Evolutionary conservation across 2,888 invertebrate species (phyloP).

Genomic region (Chorisops tibialis): DNA sequence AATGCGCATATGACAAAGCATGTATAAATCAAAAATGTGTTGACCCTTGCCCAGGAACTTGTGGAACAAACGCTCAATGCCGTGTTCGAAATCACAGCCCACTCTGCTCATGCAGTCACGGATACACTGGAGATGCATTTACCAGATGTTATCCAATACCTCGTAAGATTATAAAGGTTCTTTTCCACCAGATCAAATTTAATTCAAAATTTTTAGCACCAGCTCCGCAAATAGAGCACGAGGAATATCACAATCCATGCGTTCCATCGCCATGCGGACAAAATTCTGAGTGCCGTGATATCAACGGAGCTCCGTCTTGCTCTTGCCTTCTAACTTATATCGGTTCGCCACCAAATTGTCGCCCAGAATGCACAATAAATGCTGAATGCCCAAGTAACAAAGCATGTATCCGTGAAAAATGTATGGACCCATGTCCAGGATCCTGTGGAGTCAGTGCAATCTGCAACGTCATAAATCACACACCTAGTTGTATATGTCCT

Average conservation of each 20-base stretch:
- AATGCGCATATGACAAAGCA: slow-evolving; percentile 61
- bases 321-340: slow-evolving; percentile 63
- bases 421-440: slow-evolving; percentile 76
- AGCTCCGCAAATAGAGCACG: slow-evolving; percentile 38
- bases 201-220: slow-evolving; percentile 37
- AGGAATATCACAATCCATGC: slow-evolving; percentile 55
- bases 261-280: slow-evolving; percentile 66
- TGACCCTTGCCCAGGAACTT: slow-evolving; percentile 62
- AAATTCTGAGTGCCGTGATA: slow-evolving; percentile 63
- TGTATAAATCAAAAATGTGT: slow-evolving; percentile 65
- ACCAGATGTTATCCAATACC: slow-evolving; percentile 58
- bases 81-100: slow-evolving; percentile 75
- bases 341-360: slow-evolving; percentile 68
- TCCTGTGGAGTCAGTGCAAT: slow-evolving; percentile 67
- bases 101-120: slow-evolving; percentile 67
- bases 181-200: not conserved
- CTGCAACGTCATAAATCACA: slow-evolving; percentile 67
- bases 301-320: slow-evolving; percentile 62
- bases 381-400: slow-evolving; percentile 71
- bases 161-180: slow-evolving; percentile 43
- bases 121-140: slow-evolving; percentile 75
- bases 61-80: slow-evolving; percentile 66
- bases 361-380: slow-evolving; percentile 68
- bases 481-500: slow-evolving; percentile 70
- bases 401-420: slow-evolving; percentile 75